Conservation (phyloP, 2,113 vertebrate genomes). For the Epinephelus moara region DNA sequence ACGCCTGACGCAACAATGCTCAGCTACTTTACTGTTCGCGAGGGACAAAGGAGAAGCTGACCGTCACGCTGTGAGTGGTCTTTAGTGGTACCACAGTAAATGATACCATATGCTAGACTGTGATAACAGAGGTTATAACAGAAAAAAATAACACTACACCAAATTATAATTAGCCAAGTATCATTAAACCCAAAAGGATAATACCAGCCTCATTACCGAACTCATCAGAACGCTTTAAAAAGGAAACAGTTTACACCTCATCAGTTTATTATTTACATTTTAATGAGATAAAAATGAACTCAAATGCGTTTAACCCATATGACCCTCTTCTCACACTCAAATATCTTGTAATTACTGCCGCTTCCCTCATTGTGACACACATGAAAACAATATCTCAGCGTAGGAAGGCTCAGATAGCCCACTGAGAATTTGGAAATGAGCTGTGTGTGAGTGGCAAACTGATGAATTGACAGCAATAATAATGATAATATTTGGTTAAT, state of each 20-base stretch:
- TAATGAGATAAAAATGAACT: conserved; percentile 54
- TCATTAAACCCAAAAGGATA: conserved; percentile 67
- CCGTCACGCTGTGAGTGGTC: conserved; percentile 11
- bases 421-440: conserved; percentile 9
- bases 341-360: not conserved
- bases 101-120: conserved; percentile 56
- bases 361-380: conserved; percentile 2
- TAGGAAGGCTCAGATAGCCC: conserved; percentile 1
- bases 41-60: conserved; percentile 37
- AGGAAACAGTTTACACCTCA: conserved; percentile 60
- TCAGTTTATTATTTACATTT: conserved; percentile 62
- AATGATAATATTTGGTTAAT: not conserved
- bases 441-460: not conserved
- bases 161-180: conserved; percentile 66
- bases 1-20: conserved; percentile 9
- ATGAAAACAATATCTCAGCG: conserved; percentile 21
- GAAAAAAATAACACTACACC: conserved; percentile 11
- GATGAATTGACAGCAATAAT: not conserved
- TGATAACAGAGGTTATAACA: conserved; percentile 42
- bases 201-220: conserved; percentile 51
- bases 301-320: conserved; percentile 5
- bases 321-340: conserved; percentile 16
- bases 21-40: conserved; percentile 19
- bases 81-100: conserved; percentile 49
- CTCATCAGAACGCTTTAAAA: conserved; percentile 48